Base-by-base conservation (phyloP, 2,888 invertebrate genomes). In the Pherbina coryleti region DNA sequence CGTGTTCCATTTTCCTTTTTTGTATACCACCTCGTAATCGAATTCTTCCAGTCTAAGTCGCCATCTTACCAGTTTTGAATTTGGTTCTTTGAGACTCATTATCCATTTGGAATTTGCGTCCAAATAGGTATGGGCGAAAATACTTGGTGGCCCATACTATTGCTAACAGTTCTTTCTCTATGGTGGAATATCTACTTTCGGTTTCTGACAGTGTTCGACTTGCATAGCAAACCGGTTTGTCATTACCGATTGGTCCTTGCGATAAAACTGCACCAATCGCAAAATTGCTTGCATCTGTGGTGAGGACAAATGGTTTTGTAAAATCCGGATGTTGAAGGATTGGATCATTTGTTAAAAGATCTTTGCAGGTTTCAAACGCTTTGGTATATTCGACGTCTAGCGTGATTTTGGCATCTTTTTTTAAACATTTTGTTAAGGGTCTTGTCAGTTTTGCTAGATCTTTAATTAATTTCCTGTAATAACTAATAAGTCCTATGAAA, bases 151-250 rank as follows among this genome's bases (percentile, higher is more conserved):
- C n/a, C 19, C n/a, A 64, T 64, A 64, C n/a, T 8, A 64, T 64
- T 4, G 64, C 64, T 5, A 64, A 11, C 19, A 64, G 64, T 34
- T 64, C 64, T 17, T 34, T 64, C n/a, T 64, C 64, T 4, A 64
- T 64, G 7, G 64, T 64, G 11, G 64, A 64, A 28, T 64, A 64
- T 14, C 31, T 64, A 8, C 9, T 11, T 34, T 64, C 64, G 7
- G 14, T 25, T n/a, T 34, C 64, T 17, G 64, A 17, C 3, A 64
- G 11, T 11, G 64, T 64, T 34, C 64, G 3, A 31, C 64, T 64
- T 8, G 64, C 64, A 8, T 31, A 64, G 31, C 64, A 64, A 28
- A 64, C 34, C 9, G 64, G 64, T 64, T 64, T 64, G 17, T 64
- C 64, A n/a, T n/a, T 64, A 14, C 31, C 31, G 3, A 34, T 64